phyloP scores from a whole-genome alignment of 2,113 vertebrate genomes.

The Rhineura floridana region DNA sequence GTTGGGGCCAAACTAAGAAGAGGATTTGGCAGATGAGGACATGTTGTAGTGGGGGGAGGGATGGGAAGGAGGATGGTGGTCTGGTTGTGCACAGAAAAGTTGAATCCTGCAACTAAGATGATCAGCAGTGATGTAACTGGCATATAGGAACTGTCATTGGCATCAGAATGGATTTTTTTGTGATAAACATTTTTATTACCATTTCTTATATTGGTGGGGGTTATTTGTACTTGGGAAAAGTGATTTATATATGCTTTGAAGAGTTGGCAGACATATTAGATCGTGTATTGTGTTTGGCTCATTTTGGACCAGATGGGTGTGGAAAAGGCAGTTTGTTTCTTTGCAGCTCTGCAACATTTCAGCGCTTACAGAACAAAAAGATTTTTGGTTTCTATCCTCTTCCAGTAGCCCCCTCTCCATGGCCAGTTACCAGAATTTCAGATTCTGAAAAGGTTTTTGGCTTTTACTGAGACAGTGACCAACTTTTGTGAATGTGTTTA shows the following conservation, averaged over 20 bases:
- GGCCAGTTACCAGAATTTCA: too few species aligned
- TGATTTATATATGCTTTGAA: background rate
- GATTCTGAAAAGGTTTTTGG: background rate
- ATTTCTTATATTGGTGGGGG: background rate
- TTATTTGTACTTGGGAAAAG: background rate
- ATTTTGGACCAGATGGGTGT: too few species aligned
- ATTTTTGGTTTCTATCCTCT: too few species aligned
- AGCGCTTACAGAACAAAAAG: background rate
- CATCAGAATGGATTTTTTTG: background rate
- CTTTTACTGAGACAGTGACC: background rate
- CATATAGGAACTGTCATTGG: background rate
- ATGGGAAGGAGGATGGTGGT: background rate
- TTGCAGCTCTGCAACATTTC: background rate
- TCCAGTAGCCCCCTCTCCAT: background rate
- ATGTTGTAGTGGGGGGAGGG: background rate
- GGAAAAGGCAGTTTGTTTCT: background rate
- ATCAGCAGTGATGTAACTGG: background rate
- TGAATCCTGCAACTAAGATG: background rate
- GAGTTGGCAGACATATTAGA: background rate
- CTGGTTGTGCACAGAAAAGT: background rate
- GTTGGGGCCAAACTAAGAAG: background rate
- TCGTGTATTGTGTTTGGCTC: background rate
- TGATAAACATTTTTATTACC: background rate
- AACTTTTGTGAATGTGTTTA: background rate
- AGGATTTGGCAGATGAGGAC: background rate